Evolutionary conservation across 2,888 invertebrate species (phyloP), one percentile per base, ranked within the genome.

Genomic region (Fragum fragum): DNA sequence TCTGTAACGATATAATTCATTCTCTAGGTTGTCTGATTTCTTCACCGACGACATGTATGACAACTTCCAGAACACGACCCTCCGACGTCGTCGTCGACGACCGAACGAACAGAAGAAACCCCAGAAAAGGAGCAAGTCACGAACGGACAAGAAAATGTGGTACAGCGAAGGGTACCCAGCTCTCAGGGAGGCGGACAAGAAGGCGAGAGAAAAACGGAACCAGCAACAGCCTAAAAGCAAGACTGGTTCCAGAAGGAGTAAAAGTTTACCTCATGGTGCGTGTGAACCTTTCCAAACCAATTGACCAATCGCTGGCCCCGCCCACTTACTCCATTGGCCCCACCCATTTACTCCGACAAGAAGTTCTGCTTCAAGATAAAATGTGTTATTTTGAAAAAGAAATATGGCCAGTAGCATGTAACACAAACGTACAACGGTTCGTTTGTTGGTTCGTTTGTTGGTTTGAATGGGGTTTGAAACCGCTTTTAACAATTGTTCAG

Each of bases 221-320:
- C 57, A 74, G 36, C 36, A n/a, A 36, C 5, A 47, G 14, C 55
- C 73, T 18, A 42, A 73, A 59, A 47, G 47, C 23, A 66, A 26
- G 11, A 66, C 42, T 47, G 21, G 47, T 0, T 26, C 28, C 16
- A 55, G 69, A 21, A 61, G 73, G 61, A 81, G 76, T 61, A 29
- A 69, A 7, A 81, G 81, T 59, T 76, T 76, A 52, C 73, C 69
- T n/a, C 55, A 73, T 63, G 81, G 81, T 81, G n/a, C n/a, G n/a
- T n/a, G n/a, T n/a, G n/a, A n/a, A n/a, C n/a, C n/a, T n/a, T n/a
- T n/a, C n/a, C n/a, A n/a, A n/a, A n/a, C n/a, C n/a, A n/a, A n/a
- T n/a, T n/a, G n/a, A n/a, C n/a, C n/a, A n/a, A n/a, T n/a, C n/a
- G n/a, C n/a, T n/a, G n/a, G n/a, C n/a, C n/a, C n/a, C n/a, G n/a